phyloP scores from a whole-genome alignment of 2,888 invertebrate genomes.

The Xanthostigma xanthostigma region DNA sequence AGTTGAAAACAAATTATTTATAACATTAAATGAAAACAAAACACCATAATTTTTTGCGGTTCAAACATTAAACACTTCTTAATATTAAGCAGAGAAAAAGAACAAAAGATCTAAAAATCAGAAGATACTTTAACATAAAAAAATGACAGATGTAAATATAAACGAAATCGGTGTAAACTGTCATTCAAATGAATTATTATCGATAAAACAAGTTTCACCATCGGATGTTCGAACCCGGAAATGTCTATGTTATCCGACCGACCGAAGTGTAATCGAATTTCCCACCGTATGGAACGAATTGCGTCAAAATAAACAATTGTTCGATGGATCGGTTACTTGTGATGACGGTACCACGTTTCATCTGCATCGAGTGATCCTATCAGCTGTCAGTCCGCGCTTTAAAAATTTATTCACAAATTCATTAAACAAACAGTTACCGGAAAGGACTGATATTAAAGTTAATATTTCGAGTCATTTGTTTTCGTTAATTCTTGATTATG shows the following conservation, averaged over 20 bases:
- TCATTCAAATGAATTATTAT: no score
- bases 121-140: no score
- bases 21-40: no score
- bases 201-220: no score
- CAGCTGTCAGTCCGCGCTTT: slow-evolving; percentile 59
- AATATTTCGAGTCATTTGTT: slow-evolving; percentile 44
- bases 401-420: slow-evolving; percentile 56
- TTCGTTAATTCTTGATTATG: slow-evolving; percentile 53
- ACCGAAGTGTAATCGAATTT: slow-evolving; percentile 44
- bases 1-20: no score
- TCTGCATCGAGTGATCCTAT: slow-evolving; percentile 54
- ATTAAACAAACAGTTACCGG: slow-evolving; percentile 42
- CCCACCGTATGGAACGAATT: slow-evolving; percentile 54
- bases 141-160: no score
- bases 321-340: slow-evolving; percentile 54
- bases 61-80: no score
- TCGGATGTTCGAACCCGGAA: slow-evolving; percentile 23
- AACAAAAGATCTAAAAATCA: no score
- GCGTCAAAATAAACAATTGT: slow-evolving; percentile 45
- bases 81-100: no score
- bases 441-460: slow-evolving; percentile 43
- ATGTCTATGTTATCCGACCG: slow-evolving; percentile 45
- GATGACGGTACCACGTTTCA: slow-evolving; percentile 43
- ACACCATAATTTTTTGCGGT: no score
- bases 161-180: no score